Evolutionary conservation across 2,113 vertebrate genomes (phyloP).

Genomic region (Paralichthys olivaceus): DNA sequence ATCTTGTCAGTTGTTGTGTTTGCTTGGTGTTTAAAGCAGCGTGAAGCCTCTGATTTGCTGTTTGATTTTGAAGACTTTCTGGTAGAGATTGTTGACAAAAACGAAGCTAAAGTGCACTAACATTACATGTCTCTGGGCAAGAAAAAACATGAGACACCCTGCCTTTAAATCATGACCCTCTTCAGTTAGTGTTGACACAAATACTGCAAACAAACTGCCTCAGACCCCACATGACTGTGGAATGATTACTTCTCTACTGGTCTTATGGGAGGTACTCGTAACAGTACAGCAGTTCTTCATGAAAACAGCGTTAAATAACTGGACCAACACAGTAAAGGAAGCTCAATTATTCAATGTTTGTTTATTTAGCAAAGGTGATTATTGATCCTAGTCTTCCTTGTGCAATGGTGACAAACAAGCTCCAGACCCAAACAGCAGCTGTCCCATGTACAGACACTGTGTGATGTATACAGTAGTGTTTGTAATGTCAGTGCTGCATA

Average conservation of each 20-base stretch:
- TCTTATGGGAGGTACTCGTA: neutral
- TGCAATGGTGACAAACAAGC: neutral
- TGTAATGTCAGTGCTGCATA: neutral
- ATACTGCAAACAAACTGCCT: slow-evolving; percentile 19
- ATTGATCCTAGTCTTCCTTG: too few relatives aligned
- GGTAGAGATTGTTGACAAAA: neutral
- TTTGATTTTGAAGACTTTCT: neutral
- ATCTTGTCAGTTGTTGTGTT: neutral
- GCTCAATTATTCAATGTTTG: neutral
- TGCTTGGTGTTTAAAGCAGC: neutral
- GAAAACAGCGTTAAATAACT: neutral
- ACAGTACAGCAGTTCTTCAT: neutral
- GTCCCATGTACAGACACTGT: neutral
- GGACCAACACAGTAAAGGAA: neutral
- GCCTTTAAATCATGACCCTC: slow-evolving; percentile 5
- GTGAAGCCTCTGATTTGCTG: neutral
- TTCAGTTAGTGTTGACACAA: slow-evolving; percentile 6
- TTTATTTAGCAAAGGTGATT: too few relatives aligned
- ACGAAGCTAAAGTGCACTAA: neutral
- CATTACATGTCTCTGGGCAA: neutral
- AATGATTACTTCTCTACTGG: slow-evolving; percentile 5
- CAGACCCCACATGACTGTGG: slow-evolving; percentile 25
- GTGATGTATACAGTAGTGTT: neutral
- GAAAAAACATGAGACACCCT: slow-evolving; percentile 28
- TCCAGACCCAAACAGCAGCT: neutral